A percentile compares a stretch with the other conserved stretches of the same genome.
Evolutionary conservation across 2,113 vertebrate species (phyloP).

Genomic region (Centrocercus urophasianus): DNA sequence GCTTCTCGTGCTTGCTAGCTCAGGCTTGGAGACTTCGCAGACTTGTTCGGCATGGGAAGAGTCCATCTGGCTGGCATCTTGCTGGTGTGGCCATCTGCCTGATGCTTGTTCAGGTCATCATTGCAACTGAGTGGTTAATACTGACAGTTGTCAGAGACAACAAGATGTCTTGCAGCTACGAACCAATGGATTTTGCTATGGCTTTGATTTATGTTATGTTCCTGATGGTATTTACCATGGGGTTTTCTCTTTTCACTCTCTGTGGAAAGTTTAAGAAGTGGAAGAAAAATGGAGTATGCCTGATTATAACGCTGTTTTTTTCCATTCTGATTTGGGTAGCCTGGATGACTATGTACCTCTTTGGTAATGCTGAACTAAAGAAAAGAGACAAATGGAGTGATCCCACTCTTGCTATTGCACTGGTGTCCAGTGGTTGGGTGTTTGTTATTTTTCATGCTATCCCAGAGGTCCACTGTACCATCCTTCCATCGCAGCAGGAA

Average conservation of each 20-base stretch:
- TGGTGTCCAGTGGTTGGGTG: conserved; percentile 94
- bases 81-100: conserved; percentile 86
- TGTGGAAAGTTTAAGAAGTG: conserved; percentile 93
- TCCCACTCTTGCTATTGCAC: conserved; percentile 89
- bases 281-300: conserved; percentile 90
- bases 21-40: conserved; percentile 89
- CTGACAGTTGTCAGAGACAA: conserved; percentile 90
- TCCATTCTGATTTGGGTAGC: conserved; percentile 92
- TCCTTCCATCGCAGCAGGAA: conserved; percentile 89
- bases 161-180: conserved; percentile 88
- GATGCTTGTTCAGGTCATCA: conserved; percentile 92
- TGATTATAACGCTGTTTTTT: conserved; percentile 87
- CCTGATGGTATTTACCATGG: conserved; percentile 83
- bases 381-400: conserved; percentile 89
- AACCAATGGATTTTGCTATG: conserved; percentile 91
- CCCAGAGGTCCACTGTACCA: conserved; percentile 90
- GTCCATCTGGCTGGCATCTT: conserved; percentile 89
- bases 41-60: conserved; percentile 87
- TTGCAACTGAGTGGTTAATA: conserved; percentile 92
- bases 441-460: conserved; percentile 93
- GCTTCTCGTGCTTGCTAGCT: conserved; percentile 93
- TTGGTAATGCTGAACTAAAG: conserved; percentile 84
- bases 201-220: conserved; percentile 92
- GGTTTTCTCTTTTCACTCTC: conserved; percentile 85
- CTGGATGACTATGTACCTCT: conserved; percentile 96